Evolutionary conservation across 1,140 invertebrate species (phyloP).

Genomic region (Wiebesia pumilae): DNA sequence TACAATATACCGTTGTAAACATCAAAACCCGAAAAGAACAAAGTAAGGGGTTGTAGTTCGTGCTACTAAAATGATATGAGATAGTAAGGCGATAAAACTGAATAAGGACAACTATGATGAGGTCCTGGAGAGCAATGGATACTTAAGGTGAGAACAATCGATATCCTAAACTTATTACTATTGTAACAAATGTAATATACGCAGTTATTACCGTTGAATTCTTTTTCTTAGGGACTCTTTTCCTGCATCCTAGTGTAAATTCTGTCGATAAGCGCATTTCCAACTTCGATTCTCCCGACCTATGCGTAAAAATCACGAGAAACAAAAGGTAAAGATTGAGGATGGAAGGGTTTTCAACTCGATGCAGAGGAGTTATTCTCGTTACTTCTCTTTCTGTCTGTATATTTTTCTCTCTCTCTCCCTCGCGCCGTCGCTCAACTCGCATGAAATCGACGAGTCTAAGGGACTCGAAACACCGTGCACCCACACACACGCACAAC

Average conservation of each 20-base stretch:
- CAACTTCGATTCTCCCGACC: not conserved
- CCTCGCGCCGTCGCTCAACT: not conserved
- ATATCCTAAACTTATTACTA: not conserved
- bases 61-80: too few species aligned
- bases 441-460: constrained; percentile 26
- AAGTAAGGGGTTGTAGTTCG: too few species aligned
- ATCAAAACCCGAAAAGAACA: too few species aligned
- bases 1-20: too few species aligned
- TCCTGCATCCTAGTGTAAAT: not conserved
- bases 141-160: too few species aligned
- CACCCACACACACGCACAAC: too few species aligned
- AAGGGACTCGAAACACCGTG: not conserved
- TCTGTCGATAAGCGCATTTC: too few species aligned
- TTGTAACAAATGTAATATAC: not conserved
- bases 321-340: not conserved
- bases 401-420: not conserved
- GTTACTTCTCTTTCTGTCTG: not conserved
- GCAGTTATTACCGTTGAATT: not conserved
- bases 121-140: too few species aligned
- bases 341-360: constrained; percentile 7
- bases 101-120: too few species aligned
- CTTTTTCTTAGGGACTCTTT: not conserved
- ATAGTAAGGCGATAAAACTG: too few species aligned
- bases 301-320: not conserved
- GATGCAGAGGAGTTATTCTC: not conserved